These are phyloP conservation scores for Selenia dentaria DNA, from an alignment of 2,888 invertebrate genomes.

Conservation along the genomic window DNA sequence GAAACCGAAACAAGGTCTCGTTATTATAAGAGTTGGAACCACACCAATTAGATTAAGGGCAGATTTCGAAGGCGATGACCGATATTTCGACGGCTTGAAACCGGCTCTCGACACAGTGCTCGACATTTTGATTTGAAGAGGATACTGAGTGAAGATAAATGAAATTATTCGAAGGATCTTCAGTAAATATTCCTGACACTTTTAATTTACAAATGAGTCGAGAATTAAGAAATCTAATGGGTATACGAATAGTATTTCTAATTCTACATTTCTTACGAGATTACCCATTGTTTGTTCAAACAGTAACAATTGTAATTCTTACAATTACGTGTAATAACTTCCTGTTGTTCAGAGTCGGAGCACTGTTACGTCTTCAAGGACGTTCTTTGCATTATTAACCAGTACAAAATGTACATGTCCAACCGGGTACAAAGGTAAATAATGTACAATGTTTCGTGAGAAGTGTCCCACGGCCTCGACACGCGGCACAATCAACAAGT, in stretches of 20 bases:
- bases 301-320: neutral
- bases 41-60: constrained; percentile 29
- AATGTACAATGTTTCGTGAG: constrained; percentile 51
- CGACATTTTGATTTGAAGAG: neutral
- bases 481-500: constrained; percentile 40
- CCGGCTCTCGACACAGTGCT: neutral
- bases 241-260: too few relatives aligned
- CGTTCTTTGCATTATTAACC: constrained; percentile 47
- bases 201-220: too few relatives aligned
- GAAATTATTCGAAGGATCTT: too few relatives aligned
- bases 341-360: constrained; percentile 8
- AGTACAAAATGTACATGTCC: constrained; percentile 26
- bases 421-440: constrained; percentile 17
- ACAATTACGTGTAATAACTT: constrained; percentile 10
- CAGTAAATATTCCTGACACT: too few relatives aligned
- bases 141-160: too few relatives aligned
- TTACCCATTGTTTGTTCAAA: neutral
- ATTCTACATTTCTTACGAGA: constrained; percentile 5
- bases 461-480: constrained; percentile 66
- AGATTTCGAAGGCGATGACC: constrained; percentile 24
- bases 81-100: constrained; percentile 18
- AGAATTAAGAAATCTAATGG: too few relatives aligned
- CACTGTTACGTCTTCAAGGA: constrained; percentile 21
- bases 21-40: constrained; percentile 23
- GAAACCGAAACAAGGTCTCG: constrained; percentile 9